Evolutionary conservation across 2,113 vertebrate species (phyloP), one percentile per base, ranked within the genome.

Genomic region (Taurulus bubalis): DNA sequence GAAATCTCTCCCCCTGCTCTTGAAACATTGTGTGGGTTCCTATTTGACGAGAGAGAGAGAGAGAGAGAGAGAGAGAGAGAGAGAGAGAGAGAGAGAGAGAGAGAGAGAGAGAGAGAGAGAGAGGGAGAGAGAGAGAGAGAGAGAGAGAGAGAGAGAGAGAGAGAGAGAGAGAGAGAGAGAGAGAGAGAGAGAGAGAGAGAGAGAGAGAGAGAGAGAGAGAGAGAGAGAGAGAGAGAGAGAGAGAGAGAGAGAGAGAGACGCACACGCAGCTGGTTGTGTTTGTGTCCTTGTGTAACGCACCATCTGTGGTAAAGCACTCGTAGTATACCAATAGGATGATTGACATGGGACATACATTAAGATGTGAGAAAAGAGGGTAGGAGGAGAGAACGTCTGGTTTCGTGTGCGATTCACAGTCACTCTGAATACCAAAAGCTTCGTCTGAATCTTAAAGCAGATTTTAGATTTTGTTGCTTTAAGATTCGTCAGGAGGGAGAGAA

Each of bases 251-350:
- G 71, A 64, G 64, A 40, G 22, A 45, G 28, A 30, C 79, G 73
- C n/a, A n/a, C n/a, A n/a, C 71, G 70, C 73, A 65, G 26, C 78
- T 74, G 67, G 63, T 83, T 69, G 47, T 56, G 73, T 87, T 82
- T 83, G 85, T 88, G 85, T 88, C 79, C 90, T 84, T 82, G 91
- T 92, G 82, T 90, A 87, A 92, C 82, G 92, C 90, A 88, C 90
- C 88, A 91, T 91, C 87, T 92, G 91, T 84, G 89, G 76, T 56
- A 51, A 67, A 88, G 68, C 71, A 32, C 79, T 81, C 60, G 74
- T 15, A 40, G 32, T 69, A 34, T 34, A 81, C 73, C 69, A 70
- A 83, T 66, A 42, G 22, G 56, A 86, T 80, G 83, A 91, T 53
- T 87, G 92, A 90, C 82, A 80, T 59, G 62, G 76, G 72, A 88